Evolutionary conservation across 2,888 invertebrate genomes (phyloP).

Genomic region (Ormyrus rosae): DNA sequence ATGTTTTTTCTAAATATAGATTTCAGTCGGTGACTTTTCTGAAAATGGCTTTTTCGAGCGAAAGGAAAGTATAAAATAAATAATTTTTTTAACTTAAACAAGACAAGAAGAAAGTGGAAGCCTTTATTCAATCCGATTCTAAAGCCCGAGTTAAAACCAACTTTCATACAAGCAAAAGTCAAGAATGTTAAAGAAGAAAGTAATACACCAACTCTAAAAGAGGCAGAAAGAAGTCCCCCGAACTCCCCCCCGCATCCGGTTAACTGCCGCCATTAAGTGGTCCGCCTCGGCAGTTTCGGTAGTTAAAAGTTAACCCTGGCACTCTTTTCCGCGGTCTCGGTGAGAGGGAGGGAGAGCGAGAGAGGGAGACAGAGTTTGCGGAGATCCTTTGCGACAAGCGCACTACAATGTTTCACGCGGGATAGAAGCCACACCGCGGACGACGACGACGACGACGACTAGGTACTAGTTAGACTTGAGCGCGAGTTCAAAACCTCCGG

Average conservation of each 20-base stretch:
- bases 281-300: constrained; percentile 24
- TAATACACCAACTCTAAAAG: too few relatives aligned
- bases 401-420: constrained; percentile 1
- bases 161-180: too few relatives aligned
- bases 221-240: too few relatives aligned
- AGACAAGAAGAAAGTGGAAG: neutral
- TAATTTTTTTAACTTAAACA: neutral
- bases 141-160: too few relatives aligned
- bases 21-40: too few relatives aligned
- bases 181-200: too few relatives aligned
- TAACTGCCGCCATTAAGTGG: constrained; percentile 36
- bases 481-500: constrained; percentile 30
- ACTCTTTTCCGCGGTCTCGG: constrained; percentile 22
- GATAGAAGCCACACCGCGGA: neutral
- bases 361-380: neutral
- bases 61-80: neutral
- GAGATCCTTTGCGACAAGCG: neutral
- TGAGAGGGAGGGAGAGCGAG: neutral
- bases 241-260: constrained; percentile 30
- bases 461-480: constrained; percentile 38
- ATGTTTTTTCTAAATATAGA: too few relatives aligned
- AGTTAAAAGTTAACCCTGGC: constrained; percentile 41
- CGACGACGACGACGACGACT: neutral
- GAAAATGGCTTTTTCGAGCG: too few relatives aligned
- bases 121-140: neutral